A percentile compares a stretch with the other conserved stretches of the same genome.
Conservation (phyloP, 2,888 invertebrate species). For the Ecliptopera silaceata region DNA sequence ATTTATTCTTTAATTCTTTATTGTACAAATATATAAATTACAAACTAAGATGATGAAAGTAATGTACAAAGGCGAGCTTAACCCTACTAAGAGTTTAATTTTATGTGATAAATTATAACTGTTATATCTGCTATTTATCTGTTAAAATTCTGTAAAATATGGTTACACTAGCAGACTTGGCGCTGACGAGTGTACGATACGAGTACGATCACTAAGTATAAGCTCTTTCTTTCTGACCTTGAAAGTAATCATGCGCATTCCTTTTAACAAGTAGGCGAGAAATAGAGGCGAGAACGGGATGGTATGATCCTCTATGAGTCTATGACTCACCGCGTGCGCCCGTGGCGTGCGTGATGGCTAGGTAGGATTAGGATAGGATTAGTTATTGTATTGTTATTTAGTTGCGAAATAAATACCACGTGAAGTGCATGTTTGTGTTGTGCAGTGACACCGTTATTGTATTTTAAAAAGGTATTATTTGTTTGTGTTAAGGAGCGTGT, state of each 20-base stretch:
- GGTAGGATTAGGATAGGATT: background rate
- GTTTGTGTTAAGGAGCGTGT: conserved; percentile 8
- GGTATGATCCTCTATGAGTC: background rate
- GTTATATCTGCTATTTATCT: no score
- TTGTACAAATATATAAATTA: no score
- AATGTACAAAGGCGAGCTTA: no score
- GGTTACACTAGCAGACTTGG: no score
- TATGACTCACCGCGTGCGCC: background rate
- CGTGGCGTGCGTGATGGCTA: background rate
- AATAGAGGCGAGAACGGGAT: conserved; percentile 1
- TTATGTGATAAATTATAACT: no score
- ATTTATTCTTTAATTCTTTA: no score
- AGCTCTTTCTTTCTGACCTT: no score
- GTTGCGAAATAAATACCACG: conserved; percentile 5
- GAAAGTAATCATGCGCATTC: background rate
- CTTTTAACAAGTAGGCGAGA: background rate
- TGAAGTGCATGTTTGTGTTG: conserved; percentile 6
- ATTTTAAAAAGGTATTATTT: conserved; percentile 7
- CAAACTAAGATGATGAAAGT: no score
- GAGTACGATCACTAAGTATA: no score
- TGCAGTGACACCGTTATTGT: conserved; percentile 9
- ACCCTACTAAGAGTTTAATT: no score
- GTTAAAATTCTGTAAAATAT: no score
- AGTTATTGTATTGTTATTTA: background rate
- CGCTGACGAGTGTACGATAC: no score